Conservation (phyloP, 1,140 invertebrate species). For the Drosophila ironensis region DNA sequence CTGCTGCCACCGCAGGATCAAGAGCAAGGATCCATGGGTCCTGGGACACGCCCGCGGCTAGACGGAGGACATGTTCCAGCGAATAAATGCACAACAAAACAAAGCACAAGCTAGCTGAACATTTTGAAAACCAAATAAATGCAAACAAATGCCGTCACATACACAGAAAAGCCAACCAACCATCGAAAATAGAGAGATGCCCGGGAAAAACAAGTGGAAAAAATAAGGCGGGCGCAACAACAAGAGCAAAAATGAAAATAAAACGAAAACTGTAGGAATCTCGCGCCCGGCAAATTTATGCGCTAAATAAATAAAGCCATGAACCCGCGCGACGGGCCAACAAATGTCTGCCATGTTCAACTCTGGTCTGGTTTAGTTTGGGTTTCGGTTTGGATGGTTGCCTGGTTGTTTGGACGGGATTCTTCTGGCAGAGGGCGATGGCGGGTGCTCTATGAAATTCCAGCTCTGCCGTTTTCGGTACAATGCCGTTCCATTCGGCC, state of each 20-base stretch:
- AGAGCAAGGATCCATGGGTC: not conserved
- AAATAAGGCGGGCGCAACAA: constrained; percentile 3
- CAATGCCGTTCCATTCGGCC: constrained; percentile 7
- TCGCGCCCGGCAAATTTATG: constrained; percentile 71
- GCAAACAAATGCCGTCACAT: constrained; percentile 69
- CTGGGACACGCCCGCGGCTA: constrained; percentile 54
- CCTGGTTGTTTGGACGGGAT: not conserved
- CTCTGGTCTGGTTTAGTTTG: constrained; percentile 27
- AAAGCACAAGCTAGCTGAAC: constrained; percentile 17
- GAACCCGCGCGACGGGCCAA: constrained; percentile 53
- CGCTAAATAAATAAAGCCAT: constrained; percentile 80
- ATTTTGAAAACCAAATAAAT: constrained; percentile 69
- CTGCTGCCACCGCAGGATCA: not conserved
- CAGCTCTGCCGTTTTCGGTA: not conserved
- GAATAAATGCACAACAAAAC: constrained; percentile 19
- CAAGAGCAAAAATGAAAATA: not conserved
- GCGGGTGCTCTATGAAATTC: constrained; percentile 9
- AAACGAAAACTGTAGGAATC: constrained; percentile 32
- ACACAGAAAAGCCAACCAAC: constrained; percentile 38
- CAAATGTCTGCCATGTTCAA: constrained; percentile 50
- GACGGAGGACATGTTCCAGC: constrained; percentile 36
- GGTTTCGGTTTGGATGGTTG: constrained; percentile 10
- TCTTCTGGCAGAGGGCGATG: not conserved
- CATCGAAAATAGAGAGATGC: constrained; percentile 27
- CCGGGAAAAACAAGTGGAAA: constrained; percentile 20